Conservation (phyloP, 2,113 vertebrate genomes). For the Meles meles region DNA sequence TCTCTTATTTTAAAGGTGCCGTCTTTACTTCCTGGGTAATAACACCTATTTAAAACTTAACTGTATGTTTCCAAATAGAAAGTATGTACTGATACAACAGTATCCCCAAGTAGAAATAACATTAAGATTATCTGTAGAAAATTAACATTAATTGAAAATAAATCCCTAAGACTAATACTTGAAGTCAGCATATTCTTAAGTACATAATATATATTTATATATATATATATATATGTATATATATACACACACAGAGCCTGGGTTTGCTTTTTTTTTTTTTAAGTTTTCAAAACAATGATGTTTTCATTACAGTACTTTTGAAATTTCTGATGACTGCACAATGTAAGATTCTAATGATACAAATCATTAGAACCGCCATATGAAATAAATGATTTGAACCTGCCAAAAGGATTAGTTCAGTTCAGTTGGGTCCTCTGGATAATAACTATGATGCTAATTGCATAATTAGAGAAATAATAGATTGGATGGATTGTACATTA, state of each 20-base stretch:
- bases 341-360: slow-evolving; percentile 57
- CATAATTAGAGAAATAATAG: slow-evolving; percentile 62
- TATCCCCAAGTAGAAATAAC: slow-evolving; percentile 40
- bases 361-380: slow-evolving; percentile 43
- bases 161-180: slow-evolving; percentile 64
- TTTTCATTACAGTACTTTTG: slow-evolving; percentile 68
- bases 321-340: slow-evolving; percentile 63
- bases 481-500: slow-evolving; percentile 52
- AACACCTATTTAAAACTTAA: slow-evolving; percentile 46
- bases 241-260: slow-evolving; percentile 29
- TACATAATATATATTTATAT: slow-evolving; percentile 48
- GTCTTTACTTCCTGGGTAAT: slow-evolving; percentile 44
- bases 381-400: slow-evolving; percentile 63
- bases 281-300: slow-evolving; percentile 54
- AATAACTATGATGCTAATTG: slow-evolving; percentile 59
- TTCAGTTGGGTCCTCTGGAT: slow-evolving; percentile 58
- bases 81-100: slow-evolving; percentile 29
- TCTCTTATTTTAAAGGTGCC: slow-evolving; percentile 46
- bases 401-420: slow-evolving; percentile 57
- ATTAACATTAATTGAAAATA: slow-evolving; percentile 69
- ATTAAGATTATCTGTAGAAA: slow-evolving; percentile 52
- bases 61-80: slow-evolving; percentile 46
- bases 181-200: slow-evolving; percentile 60
- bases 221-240: slow-evolving; percentile 2
- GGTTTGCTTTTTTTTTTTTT: slow-evolving; percentile 33